These are phyloP conservation scores for Campaea margaritaria DNA, from an alignment of 2,888 invertebrate genomes.

Conservation along the genomic window DNA sequence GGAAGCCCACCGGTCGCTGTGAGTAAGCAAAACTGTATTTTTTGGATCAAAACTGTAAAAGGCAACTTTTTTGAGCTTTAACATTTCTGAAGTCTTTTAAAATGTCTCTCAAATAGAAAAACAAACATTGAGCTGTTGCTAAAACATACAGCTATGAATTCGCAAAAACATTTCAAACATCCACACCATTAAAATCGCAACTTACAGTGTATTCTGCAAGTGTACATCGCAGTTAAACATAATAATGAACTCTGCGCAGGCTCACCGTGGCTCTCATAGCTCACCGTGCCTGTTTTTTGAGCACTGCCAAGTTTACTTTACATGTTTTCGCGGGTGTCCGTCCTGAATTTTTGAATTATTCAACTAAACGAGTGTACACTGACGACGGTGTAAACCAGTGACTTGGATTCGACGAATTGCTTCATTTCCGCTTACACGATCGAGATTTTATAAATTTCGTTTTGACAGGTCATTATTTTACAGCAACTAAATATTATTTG, in stretches of 20 bases:
- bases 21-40: no score
- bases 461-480: no score
- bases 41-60: no score
- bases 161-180: conserved; percentile 4
- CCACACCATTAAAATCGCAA: conserved; percentile 5
- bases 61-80: no score
- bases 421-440: not conserved
- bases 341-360: conserved; percentile 71
- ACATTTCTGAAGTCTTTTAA: no score
- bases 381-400: conserved; percentile 6
- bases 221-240: conserved; percentile 42
- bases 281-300: conserved; percentile 48
- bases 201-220: conserved; percentile 7
- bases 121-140: not conserved
- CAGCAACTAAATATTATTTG: no score
- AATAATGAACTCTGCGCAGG: conserved; percentile 48
- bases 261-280: conserved; percentile 15
- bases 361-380: conserved; percentile 60
- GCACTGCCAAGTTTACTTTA: conserved; percentile 57
- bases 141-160: not conserved
- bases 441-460: no score
- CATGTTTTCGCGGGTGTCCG: conserved; percentile 60
- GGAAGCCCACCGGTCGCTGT: no score
- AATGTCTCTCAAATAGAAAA: not conserved
- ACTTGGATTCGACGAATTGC: not conserved